phyloP scores from a whole-genome alignment of 2,888 invertebrate genomes.

The Archips crataeganus region DNA sequence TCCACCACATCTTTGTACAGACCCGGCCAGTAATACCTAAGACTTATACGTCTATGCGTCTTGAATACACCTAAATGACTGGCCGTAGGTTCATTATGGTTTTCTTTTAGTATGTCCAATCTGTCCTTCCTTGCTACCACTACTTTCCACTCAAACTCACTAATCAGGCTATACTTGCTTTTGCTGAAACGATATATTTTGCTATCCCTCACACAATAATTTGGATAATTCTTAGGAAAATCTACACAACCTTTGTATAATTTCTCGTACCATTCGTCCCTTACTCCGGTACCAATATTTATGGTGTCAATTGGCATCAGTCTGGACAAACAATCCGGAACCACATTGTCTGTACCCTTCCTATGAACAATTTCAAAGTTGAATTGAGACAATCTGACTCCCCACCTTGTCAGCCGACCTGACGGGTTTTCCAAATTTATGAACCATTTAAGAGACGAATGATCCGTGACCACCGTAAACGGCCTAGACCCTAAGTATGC shows the following conservation, averaged over 20 bases:
- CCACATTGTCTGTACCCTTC: neutral
- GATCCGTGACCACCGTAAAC: neutral
- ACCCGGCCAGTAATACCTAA: too few relatives aligned
- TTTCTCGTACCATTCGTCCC: neutral
- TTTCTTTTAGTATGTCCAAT: too few relatives aligned
- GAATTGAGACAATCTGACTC: neutral
- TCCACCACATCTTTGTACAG: too few relatives aligned
- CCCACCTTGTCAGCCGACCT: neutral
- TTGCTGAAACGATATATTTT: too few relatives aligned
- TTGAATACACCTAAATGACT: too few relatives aligned
- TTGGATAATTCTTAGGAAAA: too few relatives aligned
- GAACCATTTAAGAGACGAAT: neutral
- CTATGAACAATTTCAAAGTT: constrained; percentile 1
- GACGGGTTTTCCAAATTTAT: constrained; percentile 9
- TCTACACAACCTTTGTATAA: neutral
- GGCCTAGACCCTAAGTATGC: neutral
- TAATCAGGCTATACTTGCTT: too few relatives aligned
- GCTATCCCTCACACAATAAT: too few relatives aligned
- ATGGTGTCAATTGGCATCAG: neutral
- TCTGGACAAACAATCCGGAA: neutral
- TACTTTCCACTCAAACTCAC: too few relatives aligned
- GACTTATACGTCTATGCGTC: too few relatives aligned
- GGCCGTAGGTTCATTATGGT: too few relatives aligned
- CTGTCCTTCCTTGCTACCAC: too few relatives aligned
- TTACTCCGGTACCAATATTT: neutral